Conservation (phyloP, 2,113 vertebrate species). For the Mellivora capensis region DNA sequence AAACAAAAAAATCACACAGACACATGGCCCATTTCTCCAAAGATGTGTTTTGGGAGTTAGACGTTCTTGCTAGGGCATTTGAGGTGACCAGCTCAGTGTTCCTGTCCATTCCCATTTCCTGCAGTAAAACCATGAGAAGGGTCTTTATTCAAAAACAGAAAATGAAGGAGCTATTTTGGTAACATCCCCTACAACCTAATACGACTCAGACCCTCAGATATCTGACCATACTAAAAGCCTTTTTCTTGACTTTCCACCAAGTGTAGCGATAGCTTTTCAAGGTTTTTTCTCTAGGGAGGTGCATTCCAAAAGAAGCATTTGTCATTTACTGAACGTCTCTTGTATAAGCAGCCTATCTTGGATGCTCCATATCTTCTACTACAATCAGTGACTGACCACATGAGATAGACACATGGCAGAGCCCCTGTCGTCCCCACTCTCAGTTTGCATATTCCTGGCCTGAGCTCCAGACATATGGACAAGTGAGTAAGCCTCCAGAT, state of each 20-base stretch:
- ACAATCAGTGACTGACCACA: neutral
- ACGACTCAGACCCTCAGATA: neutral
- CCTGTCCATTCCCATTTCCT: conserved; percentile 12
- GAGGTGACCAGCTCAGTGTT: neutral
- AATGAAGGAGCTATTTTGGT: neutral
- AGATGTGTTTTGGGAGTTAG: neutral
- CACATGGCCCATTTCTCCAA: neutral
- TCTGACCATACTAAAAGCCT: neutral
- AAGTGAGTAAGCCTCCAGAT: neutral
- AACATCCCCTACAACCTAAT: neutral
- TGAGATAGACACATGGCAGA: neutral
- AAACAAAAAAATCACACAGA: neutral
- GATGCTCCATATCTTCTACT: neutral
- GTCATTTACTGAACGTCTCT: neutral
- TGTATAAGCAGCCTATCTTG: neutral
- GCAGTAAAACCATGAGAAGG: neutral
- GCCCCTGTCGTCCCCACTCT: no score
- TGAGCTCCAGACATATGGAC: neutral
- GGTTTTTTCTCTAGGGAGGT: neutral
- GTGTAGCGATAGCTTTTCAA: neutral
- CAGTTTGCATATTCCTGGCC: neutral
- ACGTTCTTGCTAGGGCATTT: neutral
- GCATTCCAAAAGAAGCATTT: neutral
- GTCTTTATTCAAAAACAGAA: neutral
- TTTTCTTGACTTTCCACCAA: neutral